Conservation (phyloP, 2,113 vertebrate species). For the Macquaria ambigua region DNA sequence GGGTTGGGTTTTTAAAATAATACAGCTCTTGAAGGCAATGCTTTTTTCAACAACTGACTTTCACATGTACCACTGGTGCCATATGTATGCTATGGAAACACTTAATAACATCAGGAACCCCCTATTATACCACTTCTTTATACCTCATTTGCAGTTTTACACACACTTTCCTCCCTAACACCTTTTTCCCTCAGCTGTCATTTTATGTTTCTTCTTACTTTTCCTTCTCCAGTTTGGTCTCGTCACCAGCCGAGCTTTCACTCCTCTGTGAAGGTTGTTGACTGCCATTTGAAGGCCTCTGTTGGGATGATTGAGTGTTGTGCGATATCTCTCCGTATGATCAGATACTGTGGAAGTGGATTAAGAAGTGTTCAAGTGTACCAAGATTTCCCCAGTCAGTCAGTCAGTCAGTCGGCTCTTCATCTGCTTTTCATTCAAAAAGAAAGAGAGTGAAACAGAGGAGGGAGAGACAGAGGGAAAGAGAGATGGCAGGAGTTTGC, state of each 20-base stretch:
- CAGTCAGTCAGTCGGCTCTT: constrained; percentile 14
- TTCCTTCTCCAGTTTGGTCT: not conserved
- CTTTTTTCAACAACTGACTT: not conserved
- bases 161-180: not conserved
- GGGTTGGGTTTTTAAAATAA: not conserved
- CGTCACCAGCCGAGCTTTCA: constrained; percentile 17
- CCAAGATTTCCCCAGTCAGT: constrained; percentile 8
- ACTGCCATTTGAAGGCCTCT: constrained; percentile 15
- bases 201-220: constrained; percentile 9
- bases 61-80: not conserved
- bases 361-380: constrained; percentile 39
- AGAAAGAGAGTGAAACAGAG: not conserved
- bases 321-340: constrained; percentile 20
- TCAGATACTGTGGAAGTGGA: constrained; percentile 41
- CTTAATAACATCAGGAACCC: constrained; percentile 8
- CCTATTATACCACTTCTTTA: constrained; percentile 11
- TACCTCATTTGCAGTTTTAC: constrained; percentile 13
- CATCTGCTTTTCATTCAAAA: constrained; percentile 68
- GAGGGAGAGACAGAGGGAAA: not conserved
- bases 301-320: constrained; percentile 9
- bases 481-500: constrained; percentile 2
- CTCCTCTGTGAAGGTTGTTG: constrained; percentile 22
- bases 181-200: constrained; percentile 6
- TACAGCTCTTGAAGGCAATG: not conserved
- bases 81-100: not conserved